Conservation (phyloP, 2,888 invertebrate species). For the Drosophila sordidapex region DNA sequence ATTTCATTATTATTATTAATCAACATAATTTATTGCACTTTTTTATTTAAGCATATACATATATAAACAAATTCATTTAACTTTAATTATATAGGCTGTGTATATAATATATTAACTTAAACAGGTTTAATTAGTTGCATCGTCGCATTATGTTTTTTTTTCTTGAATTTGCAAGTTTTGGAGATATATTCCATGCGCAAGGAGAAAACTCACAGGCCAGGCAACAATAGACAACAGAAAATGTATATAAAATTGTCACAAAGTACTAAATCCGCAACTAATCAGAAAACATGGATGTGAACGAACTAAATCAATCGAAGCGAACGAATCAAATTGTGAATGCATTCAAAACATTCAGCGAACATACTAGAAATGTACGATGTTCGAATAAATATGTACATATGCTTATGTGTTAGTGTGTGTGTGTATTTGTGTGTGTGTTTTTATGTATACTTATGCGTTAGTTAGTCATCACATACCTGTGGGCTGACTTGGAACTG, state of each 20-base stretch:
- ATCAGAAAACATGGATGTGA: constrained; percentile 39
- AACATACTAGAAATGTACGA: constrained; percentile 53
- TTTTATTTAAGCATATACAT: not conserved
- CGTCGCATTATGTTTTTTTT: not conserved
- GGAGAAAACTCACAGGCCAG: constrained; percentile 11
- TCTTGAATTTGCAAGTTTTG: not conserved
- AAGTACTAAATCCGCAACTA: constrained; percentile 22
- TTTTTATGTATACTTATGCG: constrained; percentile 18
- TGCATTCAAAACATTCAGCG: constrained; percentile 61
- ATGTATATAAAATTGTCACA: constrained; percentile 3
- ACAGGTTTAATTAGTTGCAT: not conserved
- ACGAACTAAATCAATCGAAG: constrained; percentile 22
- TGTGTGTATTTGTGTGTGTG: constrained; percentile 14
- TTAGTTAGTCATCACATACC: constrained; percentile 77
- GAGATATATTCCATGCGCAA: constrained; percentile 28
- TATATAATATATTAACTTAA: not conserved
- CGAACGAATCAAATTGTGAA: constrained; percentile 36
- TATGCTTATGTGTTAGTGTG: constrained; percentile 14
- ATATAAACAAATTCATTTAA: not conserved
- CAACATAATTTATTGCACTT: not conserved
- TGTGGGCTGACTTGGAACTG: constrained; percentile 92
- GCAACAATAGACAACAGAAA: constrained; percentile 35
- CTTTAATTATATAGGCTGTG: not conserved
- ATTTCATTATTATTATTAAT: not conserved
- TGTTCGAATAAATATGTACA: constrained; percentile 34